Base-by-base conservation (phyloP, 2,888 invertebrate species). In the Oligia fasciuncula region DNA sequence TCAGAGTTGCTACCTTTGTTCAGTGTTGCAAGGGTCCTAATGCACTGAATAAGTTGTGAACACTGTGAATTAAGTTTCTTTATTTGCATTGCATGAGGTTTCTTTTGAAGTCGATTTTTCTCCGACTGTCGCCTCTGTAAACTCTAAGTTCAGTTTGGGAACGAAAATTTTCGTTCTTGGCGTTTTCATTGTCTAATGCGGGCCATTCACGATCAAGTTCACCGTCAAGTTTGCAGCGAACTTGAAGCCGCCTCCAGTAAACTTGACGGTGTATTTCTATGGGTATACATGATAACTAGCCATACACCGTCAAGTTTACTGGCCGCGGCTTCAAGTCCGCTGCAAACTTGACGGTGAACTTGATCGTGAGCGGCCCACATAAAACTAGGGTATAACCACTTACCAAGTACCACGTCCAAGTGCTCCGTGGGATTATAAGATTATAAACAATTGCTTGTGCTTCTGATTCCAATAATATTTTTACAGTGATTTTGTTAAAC, bases 31-130 rank as follows among this genome's bases (percentile, higher is more conserved):
- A 73, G n/a, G 63, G 76, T 79, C 63, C 63, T 79, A 89, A 89
- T 85, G 88, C 88, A 84, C 88, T 76, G 84, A 80, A 85, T 83
- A 87, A 88, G 73, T 81, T 79, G 80, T 72, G 76, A 88, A 88
- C 76, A 86, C 71, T 83, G 74, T 75, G 84, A 77, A 81, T 86
- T 81, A 81, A 88, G 83, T 87, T 89, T 83, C 13, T 67, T 49
- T 74, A 81, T 88, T 88, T 84, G 88, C 73, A 88, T 88, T 85
- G 79, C 83, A 85, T 88, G 78, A 88, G 73, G 68, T 74, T 83
- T 88, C 85, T 80, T 84, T 80, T 67, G 62, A 73, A 75, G 78
- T 69, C 57, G 54, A 78, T 81, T 85, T 88, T 85, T 81, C 70
- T 46, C 23, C 17, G 14, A 35, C 43, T 66, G 67, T 40, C 63